These are phyloP conservation scores for Melanostoma mellinum DNA, from an alignment of 2,888 invertebrate genomes.

Conservation along the genomic window DNA sequence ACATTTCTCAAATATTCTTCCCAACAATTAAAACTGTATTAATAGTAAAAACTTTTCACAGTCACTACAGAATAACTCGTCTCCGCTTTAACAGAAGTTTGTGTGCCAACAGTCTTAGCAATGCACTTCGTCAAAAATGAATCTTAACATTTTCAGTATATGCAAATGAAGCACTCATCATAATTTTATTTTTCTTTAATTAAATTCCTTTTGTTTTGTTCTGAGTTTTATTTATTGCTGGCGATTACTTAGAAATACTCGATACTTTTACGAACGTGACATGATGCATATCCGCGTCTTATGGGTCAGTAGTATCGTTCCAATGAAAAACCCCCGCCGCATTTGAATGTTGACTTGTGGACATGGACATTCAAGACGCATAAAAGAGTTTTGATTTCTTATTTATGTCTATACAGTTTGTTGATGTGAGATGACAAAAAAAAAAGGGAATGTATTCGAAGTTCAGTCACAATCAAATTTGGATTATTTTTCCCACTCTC, in stretches of 20 bases:
- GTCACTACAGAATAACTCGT: not conserved
- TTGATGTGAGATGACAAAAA: not conserved
- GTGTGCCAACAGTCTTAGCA: not conserved
- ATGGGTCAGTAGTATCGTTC: slow-evolving; percentile 15
- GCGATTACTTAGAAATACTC: slow-evolving; percentile 7
- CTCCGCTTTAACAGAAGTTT: not conserved
- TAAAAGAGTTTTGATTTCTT: not conserved
- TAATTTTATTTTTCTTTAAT: slow-evolving; percentile 4
- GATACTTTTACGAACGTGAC: not conserved
- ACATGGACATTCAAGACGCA: too few species aligned
- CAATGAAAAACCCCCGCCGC: not conserved
- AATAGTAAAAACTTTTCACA: slow-evolving; percentile 3
- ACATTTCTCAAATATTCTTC: not conserved
- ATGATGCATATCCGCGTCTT: slow-evolving; percentile 24
- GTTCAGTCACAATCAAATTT: slow-evolving; percentile 3
- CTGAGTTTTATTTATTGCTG: not conserved
- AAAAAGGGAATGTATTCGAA: not conserved
- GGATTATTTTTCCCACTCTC: not conserved
- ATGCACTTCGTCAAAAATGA: slow-evolving; percentile 10
- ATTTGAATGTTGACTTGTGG: not conserved
- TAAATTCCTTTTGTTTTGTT: slow-evolving; percentile 14
- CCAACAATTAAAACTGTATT: slow-evolving; percentile 13
- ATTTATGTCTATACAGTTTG: not conserved
- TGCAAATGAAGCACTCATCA: slow-evolving; percentile 11
- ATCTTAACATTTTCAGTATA: slow-evolving; percentile 8